These are phyloP conservation scores for Pegoplata infirma DNA, from an alignment of 2,888 invertebrate species.

Conservation along the genomic window DNA sequence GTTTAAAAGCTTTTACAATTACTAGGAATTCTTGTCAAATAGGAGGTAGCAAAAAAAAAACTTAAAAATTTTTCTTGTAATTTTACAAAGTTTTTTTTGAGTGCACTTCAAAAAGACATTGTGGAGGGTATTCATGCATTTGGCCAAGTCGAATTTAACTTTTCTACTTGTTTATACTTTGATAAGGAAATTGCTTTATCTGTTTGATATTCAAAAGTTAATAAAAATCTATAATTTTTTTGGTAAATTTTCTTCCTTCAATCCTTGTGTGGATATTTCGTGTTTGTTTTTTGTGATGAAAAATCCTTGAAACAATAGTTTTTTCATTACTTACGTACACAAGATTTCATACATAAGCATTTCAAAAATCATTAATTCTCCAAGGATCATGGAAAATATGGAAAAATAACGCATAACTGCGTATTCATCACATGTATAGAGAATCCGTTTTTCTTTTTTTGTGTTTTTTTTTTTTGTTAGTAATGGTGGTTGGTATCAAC, in stretches of 20 bases:
- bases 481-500: not conserved
- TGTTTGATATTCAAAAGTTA: no score
- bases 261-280: no score
- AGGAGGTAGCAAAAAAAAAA: no score
- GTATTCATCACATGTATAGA: conserved; percentile 6
- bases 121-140: no score
- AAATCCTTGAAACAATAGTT: not conserved
- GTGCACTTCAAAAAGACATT: no score
- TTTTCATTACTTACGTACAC: not conserved
- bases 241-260: not conserved
- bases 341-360: not conserved
- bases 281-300: not conserved
- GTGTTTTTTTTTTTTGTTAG: not conserved
- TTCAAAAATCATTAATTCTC: not conserved
- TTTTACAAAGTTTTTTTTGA: no score
- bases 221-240: not conserved
- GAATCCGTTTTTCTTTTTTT: not conserved
- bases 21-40: no score
- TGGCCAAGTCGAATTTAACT: no score
- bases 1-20: no score
- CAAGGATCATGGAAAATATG: not conserved
- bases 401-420: not conserved
- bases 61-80: no score
- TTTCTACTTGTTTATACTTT: no score
- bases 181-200: no score